Conservation (phyloP, 1,140 invertebrate genomes). For the Lordiphosa stackelbergi region DNA sequence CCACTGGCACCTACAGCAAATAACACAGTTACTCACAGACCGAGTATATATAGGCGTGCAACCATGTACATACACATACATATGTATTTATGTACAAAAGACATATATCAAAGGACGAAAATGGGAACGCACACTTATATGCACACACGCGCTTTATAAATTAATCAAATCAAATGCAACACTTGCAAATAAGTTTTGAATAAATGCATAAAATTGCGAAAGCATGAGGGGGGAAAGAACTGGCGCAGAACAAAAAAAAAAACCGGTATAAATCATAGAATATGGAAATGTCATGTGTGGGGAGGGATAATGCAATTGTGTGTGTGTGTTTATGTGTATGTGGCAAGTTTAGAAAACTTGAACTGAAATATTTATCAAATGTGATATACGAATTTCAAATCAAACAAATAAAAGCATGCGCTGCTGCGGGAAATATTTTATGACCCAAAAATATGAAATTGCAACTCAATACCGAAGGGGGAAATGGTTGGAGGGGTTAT, state of each 20-base stretch:
- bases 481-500: conserved; percentile 8
- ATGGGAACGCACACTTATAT: conserved; percentile 9
- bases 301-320: conserved; percentile 6
- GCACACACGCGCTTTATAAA: conserved; percentile 50
- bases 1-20: conserved; percentile 67
- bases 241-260: conserved; percentile 24
- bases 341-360: conserved; percentile 38
- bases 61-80: conserved; percentile 11
- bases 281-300: conserved; percentile 25
- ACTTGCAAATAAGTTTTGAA: conserved; percentile 56
- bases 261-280: conserved; percentile 59
- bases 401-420: conserved; percentile 64
- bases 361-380: conserved; percentile 69
- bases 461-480: conserved; percentile 55
- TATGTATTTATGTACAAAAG: conserved; percentile 13
- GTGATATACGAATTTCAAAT: conserved; percentile 46
- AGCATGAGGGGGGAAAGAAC: conserved; percentile 6
- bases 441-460: conserved; percentile 52
- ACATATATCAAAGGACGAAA: conserved; percentile 1
- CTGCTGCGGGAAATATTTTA: conserved; percentile 40
- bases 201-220: conserved; percentile 34
- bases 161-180: conserved; percentile 68
- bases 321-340: conserved; percentile 18
- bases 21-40: conserved; percentile 26
- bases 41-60: conserved; percentile 10